Evolutionary conservation across 2,113 vertebrate genomes (phyloP), one percentile per base, ranked within the genome.

Genomic region (Dicrurus megarhynchus): DNA sequence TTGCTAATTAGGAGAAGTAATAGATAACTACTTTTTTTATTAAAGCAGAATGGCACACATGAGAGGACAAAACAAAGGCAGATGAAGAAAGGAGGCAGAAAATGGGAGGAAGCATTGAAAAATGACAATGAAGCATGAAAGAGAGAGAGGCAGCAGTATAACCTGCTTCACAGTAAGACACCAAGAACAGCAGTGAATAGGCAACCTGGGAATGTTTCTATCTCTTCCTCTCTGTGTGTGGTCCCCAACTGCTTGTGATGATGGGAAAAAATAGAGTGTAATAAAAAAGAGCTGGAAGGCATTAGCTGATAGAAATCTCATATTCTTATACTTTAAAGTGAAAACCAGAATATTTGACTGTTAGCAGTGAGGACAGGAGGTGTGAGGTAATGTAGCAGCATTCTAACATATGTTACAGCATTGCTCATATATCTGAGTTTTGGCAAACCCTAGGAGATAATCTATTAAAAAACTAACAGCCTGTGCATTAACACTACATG

Each of bases 361-460:
- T 78, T 95, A 89, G 87, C 73, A 87, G 30, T 61, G 50, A 93
- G 74, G 87, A 96, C 84, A 96, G 91, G 84, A 96, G 94, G 89
- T 87, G 84, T 88, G 75, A 96, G 91, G 63, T 93, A 85, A 90
- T 9, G 53, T 68, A 93, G 57, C 68, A 79, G 81, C 49, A 50
- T 94, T 85, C 30, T 83, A 96, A 85, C 95, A 96, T 94, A 96
- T 97, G 94, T 35, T 96, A 90, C 11, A 76, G 84, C 10, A 91
- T 47, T 97, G 94, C 94, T 96, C 93, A 95, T 93, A 77, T 83
- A 91, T 93, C 53, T 50, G 74, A 73, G 67, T 83, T 96, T 87
- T 95, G 84, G 93, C 81, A 90, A 93, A 94, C 16, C 15, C 39
- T 49, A 33, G 21, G 67, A 96, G 35, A 69, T 35, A 85, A 91